Conservation (phyloP, 2,113 vertebrate genomes). For the Nothobranchius kuhntae region DNA sequence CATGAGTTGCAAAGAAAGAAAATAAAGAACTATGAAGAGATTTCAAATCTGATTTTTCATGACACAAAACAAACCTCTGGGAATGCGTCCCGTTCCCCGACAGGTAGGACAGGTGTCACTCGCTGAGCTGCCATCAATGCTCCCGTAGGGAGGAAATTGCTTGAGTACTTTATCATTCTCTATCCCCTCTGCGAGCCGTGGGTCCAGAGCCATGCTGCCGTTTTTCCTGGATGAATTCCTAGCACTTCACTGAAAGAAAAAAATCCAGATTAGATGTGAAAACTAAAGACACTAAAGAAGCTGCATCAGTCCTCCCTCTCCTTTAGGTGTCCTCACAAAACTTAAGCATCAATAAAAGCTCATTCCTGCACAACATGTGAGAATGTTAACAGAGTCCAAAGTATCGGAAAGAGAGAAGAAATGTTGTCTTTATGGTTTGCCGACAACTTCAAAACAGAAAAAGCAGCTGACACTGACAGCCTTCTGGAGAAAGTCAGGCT, state of each 20-base stretch:
- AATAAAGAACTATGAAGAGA: too few relatives aligned
- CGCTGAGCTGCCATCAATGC: slow-evolving; percentile 10
- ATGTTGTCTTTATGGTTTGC: not conserved
- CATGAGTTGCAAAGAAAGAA: too few relatives aligned
- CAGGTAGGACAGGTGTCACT: slow-evolving; percentile 82
- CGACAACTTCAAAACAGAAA: not conserved
- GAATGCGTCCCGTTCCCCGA: slow-evolving; percentile 84
- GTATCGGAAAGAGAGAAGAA: not conserved
- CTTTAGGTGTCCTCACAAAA: not conserved
- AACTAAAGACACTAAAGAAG: not conserved
- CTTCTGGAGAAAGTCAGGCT: too few relatives aligned
- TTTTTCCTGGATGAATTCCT: slow-evolving; percentile 9
- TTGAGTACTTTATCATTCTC: slow-evolving; percentile 36
- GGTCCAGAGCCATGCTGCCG: slow-evolving; percentile 17
- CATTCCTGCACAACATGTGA: not conserved
- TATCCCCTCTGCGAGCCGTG: slow-evolving; percentile 6
- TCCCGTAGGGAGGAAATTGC: slow-evolving; percentile 60
- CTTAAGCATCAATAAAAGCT: slow-evolving; percentile 27
- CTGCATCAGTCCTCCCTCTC: not conserved
- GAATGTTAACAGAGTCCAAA: slow-evolving; percentile 19
- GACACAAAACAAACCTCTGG: slow-evolving; percentile 69
- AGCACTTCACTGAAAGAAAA: not conserved
- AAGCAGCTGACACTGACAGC: not conserved
- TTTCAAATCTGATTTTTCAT: rapidly evolving
- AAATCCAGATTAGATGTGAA: not conserved